Evolutionary conservation across 2,888 invertebrate genomes (phyloP), one percentile per base, ranked within the genome.

Genomic region (Chirona hameri): DNA sequence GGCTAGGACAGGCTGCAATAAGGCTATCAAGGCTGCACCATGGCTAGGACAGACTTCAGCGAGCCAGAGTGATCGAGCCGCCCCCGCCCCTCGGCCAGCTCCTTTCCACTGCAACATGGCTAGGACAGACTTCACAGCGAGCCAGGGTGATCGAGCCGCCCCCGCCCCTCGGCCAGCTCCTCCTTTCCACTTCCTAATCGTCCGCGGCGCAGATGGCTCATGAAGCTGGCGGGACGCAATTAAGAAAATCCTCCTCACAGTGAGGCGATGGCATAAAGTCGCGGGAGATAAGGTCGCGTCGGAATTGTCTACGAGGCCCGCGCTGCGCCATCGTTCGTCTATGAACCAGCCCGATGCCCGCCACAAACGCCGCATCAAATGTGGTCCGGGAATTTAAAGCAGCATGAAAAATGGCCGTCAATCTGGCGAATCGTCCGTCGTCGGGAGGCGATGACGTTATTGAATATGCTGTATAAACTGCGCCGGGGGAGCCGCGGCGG

Each of bases 201-300:
- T 39, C 76, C 10, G 3, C 39, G 29, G 46, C 39, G 39, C 39
- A 24, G 46, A 76, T 76, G 76, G 76, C 1, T 46, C 76, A 76
- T 76, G 76, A 76, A 46, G 76, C 39, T 39, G 24, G 76, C 76
- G 46, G 7, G 18, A 39, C n/a, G 76, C 39, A 76, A 76, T 76
- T 76, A 76, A 76, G 46, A 76, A 76, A 46, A 7, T 39, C n/a
- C 31, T 21, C 76, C 21, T 76, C 39, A 76, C 39, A 46, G 76
- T 46, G 46, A 46, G 39, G 46, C 76, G 46, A n/a, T n/a, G 76
- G 46, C 76, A 76, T 76, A 76, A 76, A 76, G 46, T 76, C 76
- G 46, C 39, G 1, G 46, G 39, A 76, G 76, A 76, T 76, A 72
- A 69, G 31, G 31, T 18, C 72, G 31, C 15, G 52, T 12, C 72